Conservation (phyloP, 2,113 vertebrate species). For the Romanogobio albipinnatus region DNA sequence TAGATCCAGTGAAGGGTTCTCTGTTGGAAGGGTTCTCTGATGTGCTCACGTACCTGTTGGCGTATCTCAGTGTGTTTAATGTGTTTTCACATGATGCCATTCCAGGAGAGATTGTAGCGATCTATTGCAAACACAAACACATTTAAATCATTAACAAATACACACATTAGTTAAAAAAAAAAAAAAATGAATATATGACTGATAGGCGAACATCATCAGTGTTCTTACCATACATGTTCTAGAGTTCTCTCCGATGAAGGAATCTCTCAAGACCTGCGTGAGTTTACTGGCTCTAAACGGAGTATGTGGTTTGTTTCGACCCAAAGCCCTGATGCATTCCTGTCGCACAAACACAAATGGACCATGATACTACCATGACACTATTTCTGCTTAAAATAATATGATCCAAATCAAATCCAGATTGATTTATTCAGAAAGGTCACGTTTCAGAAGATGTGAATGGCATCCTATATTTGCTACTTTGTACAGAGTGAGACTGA, state of each 20-base stretch:
- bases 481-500: too few relatives aligned
- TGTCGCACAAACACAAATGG: constrained; percentile 57
- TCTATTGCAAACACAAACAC: constrained; percentile 72
- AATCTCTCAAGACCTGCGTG: constrained; percentile 96
- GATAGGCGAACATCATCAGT: not conserved
- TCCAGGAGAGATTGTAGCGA: constrained; percentile 96
- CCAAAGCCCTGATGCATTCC: constrained; percentile 97
- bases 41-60: constrained; percentile 85
- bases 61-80: constrained; percentile 95
- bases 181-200: too few relatives aligned
- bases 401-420: too few relatives aligned
- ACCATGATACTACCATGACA: not conserved
- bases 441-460: too few relatives aligned
- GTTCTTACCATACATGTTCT: constrained; percentile 94
- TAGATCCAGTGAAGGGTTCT: not conserved
- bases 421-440: too few relatives aligned
- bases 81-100: constrained; percentile 99
- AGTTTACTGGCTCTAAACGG: constrained; percentile 98
- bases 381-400: too few relatives aligned
- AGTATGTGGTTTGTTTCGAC: constrained; percentile 95
- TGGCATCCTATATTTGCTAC: too few relatives aligned
- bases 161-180: not conserved
- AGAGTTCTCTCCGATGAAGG: constrained; percentile 97
- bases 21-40: not conserved
- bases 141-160: not conserved